These are phyloP conservation scores for Nomada fabriciana DNA, from an alignment of 2,888 invertebrate species.

Conservation along the genomic window DNA sequence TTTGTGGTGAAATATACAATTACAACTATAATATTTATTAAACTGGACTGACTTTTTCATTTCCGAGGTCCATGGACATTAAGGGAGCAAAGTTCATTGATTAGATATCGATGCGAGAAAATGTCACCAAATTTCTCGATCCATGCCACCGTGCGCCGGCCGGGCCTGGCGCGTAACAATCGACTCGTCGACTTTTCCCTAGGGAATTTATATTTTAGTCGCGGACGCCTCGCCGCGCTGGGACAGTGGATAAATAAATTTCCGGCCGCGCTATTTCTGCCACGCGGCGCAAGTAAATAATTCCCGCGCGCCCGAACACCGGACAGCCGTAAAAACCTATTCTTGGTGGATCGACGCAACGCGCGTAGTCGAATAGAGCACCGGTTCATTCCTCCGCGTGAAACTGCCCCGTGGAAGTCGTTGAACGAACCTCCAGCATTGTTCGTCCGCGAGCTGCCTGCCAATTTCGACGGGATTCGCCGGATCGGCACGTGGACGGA, in stretches of 20 bases:
- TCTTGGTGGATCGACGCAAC: conserved; percentile 52
- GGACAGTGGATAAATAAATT: conserved; percentile 67
- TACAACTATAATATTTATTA: too few species aligned
- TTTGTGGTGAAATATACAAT: too few species aligned
- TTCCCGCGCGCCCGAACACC: conserved; percentile 39
- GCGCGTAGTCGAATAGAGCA: too few species aligned
- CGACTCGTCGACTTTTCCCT: conserved; percentile 9
- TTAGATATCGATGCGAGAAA: too few species aligned
- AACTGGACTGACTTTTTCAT: too few species aligned
- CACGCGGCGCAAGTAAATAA: conserved; percentile 66
- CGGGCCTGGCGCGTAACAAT: conserved; percentile 34
- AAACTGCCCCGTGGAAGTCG: background rate
- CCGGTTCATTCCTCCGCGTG: background rate
- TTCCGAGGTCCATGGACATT: too few species aligned
- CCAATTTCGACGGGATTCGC: conserved; percentile 8
- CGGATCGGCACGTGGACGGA: background rate
- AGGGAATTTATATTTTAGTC: conserved; percentile 62
- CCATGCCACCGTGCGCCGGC: too few species aligned
- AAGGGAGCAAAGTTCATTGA: too few species aligned
- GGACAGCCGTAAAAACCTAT: conserved; percentile 65
- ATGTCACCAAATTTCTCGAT: too few species aligned
- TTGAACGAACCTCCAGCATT: background rate
- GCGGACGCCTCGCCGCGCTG: conserved; percentile 37
- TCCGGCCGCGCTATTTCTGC: conserved; percentile 61
- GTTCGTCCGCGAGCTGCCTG: background rate